phyloP scores from a whole-genome alignment of 1,140 invertebrate genomes.

The Colletes gigas region DNA sequence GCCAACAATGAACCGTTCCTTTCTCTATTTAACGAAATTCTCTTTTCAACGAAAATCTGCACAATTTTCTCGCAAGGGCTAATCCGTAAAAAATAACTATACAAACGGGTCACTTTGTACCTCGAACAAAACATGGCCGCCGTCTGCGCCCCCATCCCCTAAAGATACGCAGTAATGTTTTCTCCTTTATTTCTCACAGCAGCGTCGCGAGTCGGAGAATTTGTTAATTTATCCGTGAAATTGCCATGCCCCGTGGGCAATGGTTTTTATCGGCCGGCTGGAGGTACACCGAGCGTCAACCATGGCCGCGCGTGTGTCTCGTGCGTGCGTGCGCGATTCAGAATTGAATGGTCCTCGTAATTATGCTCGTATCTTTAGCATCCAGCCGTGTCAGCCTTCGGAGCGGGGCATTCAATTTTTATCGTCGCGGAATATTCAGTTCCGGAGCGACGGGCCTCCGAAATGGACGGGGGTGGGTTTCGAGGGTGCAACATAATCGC shows the following conservation, averaged over 20 bases:
- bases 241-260: slow-evolving; percentile 29
- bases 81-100: neutral
- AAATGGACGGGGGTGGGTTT: neutral
- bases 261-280: slow-evolving; percentile 44
- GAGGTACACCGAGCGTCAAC: slow-evolving; percentile 21
- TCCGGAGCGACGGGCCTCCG: slow-evolving; percentile 7
- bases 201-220: neutral
- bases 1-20: too few species aligned
- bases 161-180: neutral
- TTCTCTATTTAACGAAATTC: too few species aligned
- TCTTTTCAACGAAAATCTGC: too few species aligned
- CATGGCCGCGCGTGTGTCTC: slow-evolving; percentile 12
- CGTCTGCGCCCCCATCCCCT: too few species aligned
- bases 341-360: slow-evolving; percentile 61
- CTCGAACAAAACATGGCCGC: neutral
- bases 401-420: slow-evolving; percentile 58
- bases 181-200: neutral
- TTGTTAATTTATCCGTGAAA: slow-evolving; percentile 54
- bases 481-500: slow-evolving; percentile 59
- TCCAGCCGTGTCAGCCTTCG: slow-evolving; percentile 38
- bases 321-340: slow-evolving; percentile 43
- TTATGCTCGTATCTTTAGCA: slow-evolving; percentile 62
- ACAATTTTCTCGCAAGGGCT: neutral
- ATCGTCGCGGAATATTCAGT: slow-evolving; percentile 59
- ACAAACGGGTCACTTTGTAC: neutral